Base-by-base conservation (phyloP, 2,113 vertebrate genomes). In the Mungos mungo region DNA sequence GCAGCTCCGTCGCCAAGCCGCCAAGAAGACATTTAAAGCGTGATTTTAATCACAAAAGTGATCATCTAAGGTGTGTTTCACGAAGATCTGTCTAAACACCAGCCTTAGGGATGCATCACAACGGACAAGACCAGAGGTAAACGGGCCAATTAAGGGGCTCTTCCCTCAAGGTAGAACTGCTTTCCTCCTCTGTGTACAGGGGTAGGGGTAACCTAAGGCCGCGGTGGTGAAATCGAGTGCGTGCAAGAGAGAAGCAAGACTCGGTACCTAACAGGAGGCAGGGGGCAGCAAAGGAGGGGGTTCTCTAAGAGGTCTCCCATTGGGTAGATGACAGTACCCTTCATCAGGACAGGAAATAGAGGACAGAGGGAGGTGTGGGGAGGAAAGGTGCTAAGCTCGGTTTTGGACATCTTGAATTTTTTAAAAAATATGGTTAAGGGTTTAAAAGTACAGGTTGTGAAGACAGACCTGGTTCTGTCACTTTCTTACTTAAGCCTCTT, bases 51-150 rank as follows among this genome's bases (percentile, higher is more conserved):
- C n/a, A 71, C 69, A 29, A 88, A 94, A 96, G 16, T 82, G 38
- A 89, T 60, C 11, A 88, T 60, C 38, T 35, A 66, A 71, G 14
- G 29, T 79, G 47, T 52, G 41, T 93, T 90, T 95, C 68, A 93
- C 50, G 91, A 94, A 81, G 27, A 57, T 72, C 54, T 35, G 2
- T 76, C 69, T 83, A 86, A 45, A 98, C 97, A 63, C 76, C 25
- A 93, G 33, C 31, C 72, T 81, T 79, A 79, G 91, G 66, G 82
- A 90, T 80, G 52, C 57, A 95, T 79, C 47, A 94, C 33, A 95
- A 79, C 33, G 38, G 45, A 96, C 29, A 12, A 87, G 16, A 50
- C 45, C 19, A 50, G 16, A 63, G 29, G 50, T 50, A 90, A 96
- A 74, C 23, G 16, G 68, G 79, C 52, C 88, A 85, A 68, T 85